Evolutionary conservation across 2,113 vertebrate species (phyloP).

Genomic region (Tragelaphus scriptus): DNA sequence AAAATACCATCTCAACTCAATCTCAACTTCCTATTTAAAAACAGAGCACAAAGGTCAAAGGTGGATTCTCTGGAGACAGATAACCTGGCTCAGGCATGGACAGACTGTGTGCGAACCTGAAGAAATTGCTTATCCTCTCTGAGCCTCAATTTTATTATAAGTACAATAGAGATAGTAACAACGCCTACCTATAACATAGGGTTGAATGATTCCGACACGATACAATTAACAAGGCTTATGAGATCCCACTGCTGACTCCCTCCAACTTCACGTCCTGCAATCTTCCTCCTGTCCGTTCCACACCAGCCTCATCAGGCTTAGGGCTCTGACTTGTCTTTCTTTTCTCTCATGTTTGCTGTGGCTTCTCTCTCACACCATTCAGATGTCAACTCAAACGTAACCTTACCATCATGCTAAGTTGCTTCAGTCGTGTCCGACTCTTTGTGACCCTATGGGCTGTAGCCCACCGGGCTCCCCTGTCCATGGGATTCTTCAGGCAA

Average conservation of each 20-base stretch:
- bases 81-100: neutral
- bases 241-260: neutral
- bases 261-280: neutral
- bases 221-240: neutral
- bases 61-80: neutral
- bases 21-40: neutral
- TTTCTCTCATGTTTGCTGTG: neutral
- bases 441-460: neutral
- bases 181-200: neutral
- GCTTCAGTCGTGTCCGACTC: accelerated
- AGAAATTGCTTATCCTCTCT: neutral
- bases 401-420: neutral
- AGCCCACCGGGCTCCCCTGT: neutral
- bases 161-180: neutral
- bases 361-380: neutral
- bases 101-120: neutral
- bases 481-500: neutral
- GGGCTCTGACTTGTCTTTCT: neutral
- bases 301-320: neutral
- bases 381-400: neutral
- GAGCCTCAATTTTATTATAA: neutral
- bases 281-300: neutral
- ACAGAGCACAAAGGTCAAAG: neutral
- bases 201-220: neutral
- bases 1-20: neutral